Evolutionary conservation across 2,888 invertebrate species (phyloP), one percentile per base, ranked within the genome.

Genomic region (Epirrhoe tristata): DNA sequence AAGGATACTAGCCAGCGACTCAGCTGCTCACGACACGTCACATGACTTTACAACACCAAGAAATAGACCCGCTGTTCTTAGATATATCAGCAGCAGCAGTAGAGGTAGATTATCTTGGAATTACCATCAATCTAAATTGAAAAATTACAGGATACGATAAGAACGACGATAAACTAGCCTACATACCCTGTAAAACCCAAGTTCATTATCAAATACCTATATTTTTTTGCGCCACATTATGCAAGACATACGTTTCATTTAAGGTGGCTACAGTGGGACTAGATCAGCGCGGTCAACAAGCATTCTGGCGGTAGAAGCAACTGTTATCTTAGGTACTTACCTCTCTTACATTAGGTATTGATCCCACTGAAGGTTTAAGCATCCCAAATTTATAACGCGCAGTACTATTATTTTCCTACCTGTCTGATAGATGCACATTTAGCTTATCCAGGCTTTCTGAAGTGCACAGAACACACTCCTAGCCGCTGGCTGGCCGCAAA

Each of bases 71-170:
- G 79, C 79, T 5, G 85, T 88, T 31, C 74, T 92, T n/a, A 82
- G 89, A 82, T 93, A 93, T 69, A 93, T 93, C 10, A 93, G 93
- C 73, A 93, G 93, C 71, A 93, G 93, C 60, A 93, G 93, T 71
- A 84, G 88, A 84, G 93, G 93, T 90, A 73, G 58, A 39, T 34
- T 1, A 5, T 24, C 24, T 24, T 24, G 24, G 24, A n/a, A n/a
- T n/a, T n/a, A n/a, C n/a, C n/a, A n/a, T n/a, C 24, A 24, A 24
- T 24, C 24, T 24, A 24, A 24, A 24, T 24, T 36, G 36, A 8
- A 36, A 10, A 6, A 1, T 36, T 8, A 1, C 1, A 6, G 1
- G 10, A 36, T 36, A 36, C 36, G 36, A 10, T 36, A 36, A 36
- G 5, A 8, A 10, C 10, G 36, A 36, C 6, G 5, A 10, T 54